These are phyloP conservation scores for Dendrocincla fuliginosa DNA, from an alignment of 2,797 vertebrate genomes.

Conservation along the genomic window DNA sequence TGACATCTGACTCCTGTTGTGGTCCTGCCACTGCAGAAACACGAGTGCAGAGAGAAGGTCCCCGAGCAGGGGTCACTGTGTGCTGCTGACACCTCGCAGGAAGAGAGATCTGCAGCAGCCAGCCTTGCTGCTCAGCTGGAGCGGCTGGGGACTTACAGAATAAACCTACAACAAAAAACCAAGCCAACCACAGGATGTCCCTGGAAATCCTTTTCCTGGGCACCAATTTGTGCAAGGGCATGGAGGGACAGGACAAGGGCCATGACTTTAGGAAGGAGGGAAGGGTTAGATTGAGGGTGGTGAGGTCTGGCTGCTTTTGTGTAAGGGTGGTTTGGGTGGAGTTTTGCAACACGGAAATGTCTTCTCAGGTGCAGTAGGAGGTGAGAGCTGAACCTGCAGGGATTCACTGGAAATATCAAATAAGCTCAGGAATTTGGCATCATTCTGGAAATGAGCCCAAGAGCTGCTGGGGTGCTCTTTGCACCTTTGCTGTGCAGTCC, in stretches of 20 bases:
- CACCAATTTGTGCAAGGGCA: not conserved
- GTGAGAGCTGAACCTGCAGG: not conserved
- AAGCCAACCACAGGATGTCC: accelerated
- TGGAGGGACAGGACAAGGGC: not conserved
- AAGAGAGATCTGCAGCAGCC: not conserved
- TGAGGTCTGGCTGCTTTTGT: accelerated
- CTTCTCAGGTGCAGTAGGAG: not conserved
- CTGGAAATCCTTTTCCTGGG: not conserved
- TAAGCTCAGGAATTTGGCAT: not conserved
- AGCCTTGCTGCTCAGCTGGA: not conserved
- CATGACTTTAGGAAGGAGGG: not conserved
- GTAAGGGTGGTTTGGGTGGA: too few relatives aligned
- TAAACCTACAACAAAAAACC: too few relatives aligned
- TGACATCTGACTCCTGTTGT: not conserved
- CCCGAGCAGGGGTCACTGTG: accelerated
- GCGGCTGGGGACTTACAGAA: too few relatives aligned
- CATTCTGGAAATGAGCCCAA: accelerated
- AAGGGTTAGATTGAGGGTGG: not conserved
- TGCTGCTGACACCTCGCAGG: not conserved
- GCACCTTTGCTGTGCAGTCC: not conserved
- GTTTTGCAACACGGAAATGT: accelerated
- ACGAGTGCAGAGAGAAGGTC: not conserved
- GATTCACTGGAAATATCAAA: not conserved
- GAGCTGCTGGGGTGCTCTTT: accelerated
- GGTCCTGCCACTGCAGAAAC: not conserved